Evolutionary conservation across 2,113 vertebrate genomes (phyloP), one percentile per base, ranked within the genome.

Genomic region (Oreocharis arfaki): DNA sequence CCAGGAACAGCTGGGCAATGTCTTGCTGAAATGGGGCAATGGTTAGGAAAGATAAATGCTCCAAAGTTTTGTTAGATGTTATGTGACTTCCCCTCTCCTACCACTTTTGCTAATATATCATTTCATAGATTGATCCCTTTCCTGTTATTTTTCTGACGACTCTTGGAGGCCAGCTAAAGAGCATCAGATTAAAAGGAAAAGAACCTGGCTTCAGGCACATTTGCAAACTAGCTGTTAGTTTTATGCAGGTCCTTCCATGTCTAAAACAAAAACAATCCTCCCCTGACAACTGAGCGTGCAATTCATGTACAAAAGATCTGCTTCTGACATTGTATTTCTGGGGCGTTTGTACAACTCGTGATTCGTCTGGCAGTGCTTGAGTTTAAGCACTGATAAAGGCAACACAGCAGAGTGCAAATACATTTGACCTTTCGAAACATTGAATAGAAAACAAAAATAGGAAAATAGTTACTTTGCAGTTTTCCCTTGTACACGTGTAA

Each of bases 331-430:
- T 20, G 46, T 59, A 7, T 75, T 95, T 91, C 63, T 87, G 69
- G 63, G 65, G 28, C 37, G 11, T 94, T 92, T 85, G 52, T 39
- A 30, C 0, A 1, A 75, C 67, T 93, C 13, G 1, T 69, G 74
- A 85, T 83, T 95, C 70, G 56, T 92, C 70, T 92, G 76, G 74
- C 60, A 70, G 32, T 18, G 63, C 73, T 63, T 26, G 56, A 69
- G 56, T 94, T 89, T 81, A 89, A 93, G 80, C 61, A 56, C 77
- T 93, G 89, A 87, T 96, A 95, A 84, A 90, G 50, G 80, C 73
- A 95, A 87, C 39, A 23, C 39, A 86, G 57, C 22, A 65, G 69
- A 94, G 88, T 82, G 85, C 78, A 95, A 92, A 91, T 73, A 63
- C 16, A 28, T 83, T 91, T 93, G 94, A 89, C 95, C 91, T 95